Evolutionary conservation across 2,113 vertebrate species (phyloP), one percentile per base, ranked within the genome.

Genomic region (Synchiropus splendidus): DNA sequence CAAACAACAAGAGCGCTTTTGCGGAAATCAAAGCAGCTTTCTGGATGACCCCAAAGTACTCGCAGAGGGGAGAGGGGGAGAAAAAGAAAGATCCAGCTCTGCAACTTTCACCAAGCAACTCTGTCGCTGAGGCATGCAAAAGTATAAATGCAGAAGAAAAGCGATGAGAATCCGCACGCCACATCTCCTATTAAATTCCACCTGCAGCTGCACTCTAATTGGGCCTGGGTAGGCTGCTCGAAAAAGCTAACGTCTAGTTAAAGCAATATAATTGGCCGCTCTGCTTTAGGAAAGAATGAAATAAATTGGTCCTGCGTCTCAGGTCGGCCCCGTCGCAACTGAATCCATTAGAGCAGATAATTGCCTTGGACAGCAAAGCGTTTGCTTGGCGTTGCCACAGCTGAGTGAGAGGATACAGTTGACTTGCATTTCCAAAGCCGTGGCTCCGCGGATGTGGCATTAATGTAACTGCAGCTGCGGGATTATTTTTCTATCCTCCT

Each of bases 321-420:
- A 48, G 64, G 66, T 66, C 58, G 34, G 44, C 54, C 50, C 16
- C 46, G 50, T 64, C 74, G 74, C 58, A 51, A 64, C 72, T 54
- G 78, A 67, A 70, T 74, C 69, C 67, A 75, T 81, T 66, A 75
- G 48, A 71, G 70, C 67, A 48, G 75, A 77, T 74, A 72, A 80
- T 80, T 75, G 73, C 74, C 54, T 64, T 51, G 70, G 67, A 72
- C 21, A 18, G 56, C 18, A 3, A 36, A 54, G 53, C 41, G 18
- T 52, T 72, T 34, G 36, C 59, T 49, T 48, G 4, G 21, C 44
- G 31, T 54, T 57, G 53, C 71, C 54, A 42, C 68, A 40, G 62
- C 38, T 8, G 58, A 49, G 59, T 6, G 49, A 18, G 52, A 58
- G 53, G 50, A 61, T 18, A 46, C 54, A 33, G 69, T 62, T 32